A percentile compares a stretch with the other conserved stretches of the same genome.
Evolutionary conservation across 2,888 invertebrate species (phyloP).

Genomic region (Drosophila emarginata): DNA sequence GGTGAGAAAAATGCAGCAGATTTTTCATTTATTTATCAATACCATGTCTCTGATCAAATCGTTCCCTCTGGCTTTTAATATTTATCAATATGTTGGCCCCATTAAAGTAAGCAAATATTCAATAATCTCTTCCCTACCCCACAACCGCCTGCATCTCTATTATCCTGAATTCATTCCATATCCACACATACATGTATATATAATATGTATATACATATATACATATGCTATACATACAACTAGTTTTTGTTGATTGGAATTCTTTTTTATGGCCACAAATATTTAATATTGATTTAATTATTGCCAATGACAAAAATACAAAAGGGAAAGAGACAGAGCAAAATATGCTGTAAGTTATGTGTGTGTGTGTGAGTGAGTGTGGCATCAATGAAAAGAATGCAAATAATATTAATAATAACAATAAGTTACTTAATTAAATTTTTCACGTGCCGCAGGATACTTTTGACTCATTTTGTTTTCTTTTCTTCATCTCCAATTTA

Average conservation of each 20-base stretch:
- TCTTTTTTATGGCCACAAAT: conserved; percentile 21
- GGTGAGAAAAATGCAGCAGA: conserved; percentile 73
- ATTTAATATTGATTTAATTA: conserved; percentile 73
- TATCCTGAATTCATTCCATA: too few relatives aligned
- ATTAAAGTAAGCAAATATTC: conserved; percentile 46
- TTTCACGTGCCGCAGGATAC: conserved; percentile 60
- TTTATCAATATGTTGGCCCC: conserved; percentile 66
- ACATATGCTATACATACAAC: conserved; percentile 17
- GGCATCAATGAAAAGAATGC: conserved; percentile 54
- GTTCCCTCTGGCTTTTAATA: conserved; percentile 23
- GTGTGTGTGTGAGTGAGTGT: background rate
- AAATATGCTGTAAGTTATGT: conserved; percentile 63
- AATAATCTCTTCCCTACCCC: conserved; percentile 26
- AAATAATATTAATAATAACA: conserved; percentile 60
- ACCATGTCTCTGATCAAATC: conserved; percentile 6
- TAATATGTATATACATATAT: too few relatives aligned
- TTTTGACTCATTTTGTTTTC: conserved; percentile 11
- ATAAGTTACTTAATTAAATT: conserved; percentile 76
- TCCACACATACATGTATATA: too few relatives aligned
- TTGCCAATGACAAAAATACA: conserved; percentile 48
- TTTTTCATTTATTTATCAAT: conserved; percentile 72
- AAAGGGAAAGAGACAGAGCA: conserved; percentile 24
- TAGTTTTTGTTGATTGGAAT: conserved; percentile 37
- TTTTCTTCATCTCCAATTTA: background rate
- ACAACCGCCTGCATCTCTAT: background rate